phyloP scores from a whole-genome alignment of 2,113 vertebrate genomes.

The Oryctolagus cuniculus region mOryCun1.1 NC_091448.1:53129001-53129500 shows the following conservation, averaged over 20 bases:
- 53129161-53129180: neutral
- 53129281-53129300: neutral
- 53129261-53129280: neutral
- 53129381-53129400: neutral
- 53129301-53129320: too few relatives aligned
- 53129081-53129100: neutral
- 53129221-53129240: neutral
- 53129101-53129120: neutral
- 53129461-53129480: too few relatives aligned
- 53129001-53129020: neutral
- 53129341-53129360: neutral
- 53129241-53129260: neutral
- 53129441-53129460: neutral
- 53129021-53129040: neutral
- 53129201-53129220: rapidly evolving
- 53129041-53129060: neutral
- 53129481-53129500: too few relatives aligned
- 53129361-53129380: neutral
- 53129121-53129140: neutral
- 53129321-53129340: neutral
- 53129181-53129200: neutral
- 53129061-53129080: neutral
- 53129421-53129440: too few relatives aligned
- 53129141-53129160: neutral
- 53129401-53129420: neutral